Evolutionary conservation across 2,113 vertebrate genomes (phyloP).

Genomic region (Tonatia bakeri): DNA sequence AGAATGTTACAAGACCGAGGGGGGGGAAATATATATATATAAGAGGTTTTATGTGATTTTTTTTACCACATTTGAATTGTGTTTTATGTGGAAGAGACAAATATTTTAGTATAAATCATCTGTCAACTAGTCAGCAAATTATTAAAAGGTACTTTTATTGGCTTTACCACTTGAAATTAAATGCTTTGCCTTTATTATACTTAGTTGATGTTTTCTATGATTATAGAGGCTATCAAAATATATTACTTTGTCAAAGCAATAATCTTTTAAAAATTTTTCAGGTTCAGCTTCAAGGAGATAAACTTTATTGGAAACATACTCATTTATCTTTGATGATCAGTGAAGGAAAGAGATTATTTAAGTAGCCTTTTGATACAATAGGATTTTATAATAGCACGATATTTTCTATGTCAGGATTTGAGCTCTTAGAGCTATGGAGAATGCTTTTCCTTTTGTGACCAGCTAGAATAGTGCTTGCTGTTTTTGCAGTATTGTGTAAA

Average conservation of each 20-base stretch:
- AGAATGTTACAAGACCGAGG: background rate
- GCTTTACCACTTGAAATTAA: background rate
- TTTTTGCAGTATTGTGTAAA: background rate
- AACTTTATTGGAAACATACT: background rate
- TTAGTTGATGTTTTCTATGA: background rate
- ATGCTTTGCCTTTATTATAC: background rate
- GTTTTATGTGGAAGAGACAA: background rate
- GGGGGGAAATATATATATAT: background rate
- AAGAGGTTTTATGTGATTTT: background rate
- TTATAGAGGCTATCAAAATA: background rate
- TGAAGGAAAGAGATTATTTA: background rate
- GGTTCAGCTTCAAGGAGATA: background rate
- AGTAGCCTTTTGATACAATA: background rate
- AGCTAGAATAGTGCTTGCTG: background rate
- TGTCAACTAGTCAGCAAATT: background rate
- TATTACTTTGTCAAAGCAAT: background rate
- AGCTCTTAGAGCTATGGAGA: background rate
- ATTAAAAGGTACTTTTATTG: background rate
- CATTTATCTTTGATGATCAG: background rate
- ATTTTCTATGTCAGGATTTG: background rate
- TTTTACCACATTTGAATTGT: slow-evolving; percentile 5
- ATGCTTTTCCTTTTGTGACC: background rate
- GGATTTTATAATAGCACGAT: background rate
- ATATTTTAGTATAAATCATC: background rate
- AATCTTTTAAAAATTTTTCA: background rate